These are phyloP conservation scores for Deroptyus accipitrinus DNA, from an alignment of 2,113 vertebrate genomes.

Conservation along the genomic window DNA sequence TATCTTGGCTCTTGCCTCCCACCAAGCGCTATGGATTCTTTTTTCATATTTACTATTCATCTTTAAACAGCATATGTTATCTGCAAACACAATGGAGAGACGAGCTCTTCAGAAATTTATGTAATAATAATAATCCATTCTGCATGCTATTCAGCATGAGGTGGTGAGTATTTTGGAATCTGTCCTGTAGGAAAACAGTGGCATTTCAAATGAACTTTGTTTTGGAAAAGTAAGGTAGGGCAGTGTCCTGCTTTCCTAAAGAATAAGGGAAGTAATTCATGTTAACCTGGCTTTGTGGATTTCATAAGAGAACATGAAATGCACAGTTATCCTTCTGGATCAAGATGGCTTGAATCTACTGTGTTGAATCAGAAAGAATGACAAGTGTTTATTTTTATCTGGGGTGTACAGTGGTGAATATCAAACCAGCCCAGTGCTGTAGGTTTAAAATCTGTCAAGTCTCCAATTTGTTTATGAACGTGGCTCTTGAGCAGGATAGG, in stretches of 20 bases:
- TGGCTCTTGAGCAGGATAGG: not conserved
- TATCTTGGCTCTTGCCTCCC: not conserved
- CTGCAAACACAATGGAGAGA: not conserved
- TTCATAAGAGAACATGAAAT: not conserved
- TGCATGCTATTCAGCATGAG: not conserved
- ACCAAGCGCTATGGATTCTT: not conserved
- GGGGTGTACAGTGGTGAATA: not conserved
- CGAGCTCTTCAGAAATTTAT: not conserved
- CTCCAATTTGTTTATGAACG: not conserved
- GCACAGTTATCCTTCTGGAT: not conserved
- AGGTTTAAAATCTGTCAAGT: not conserved
- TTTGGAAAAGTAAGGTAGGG: not conserved
- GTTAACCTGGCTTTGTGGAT: not conserved
- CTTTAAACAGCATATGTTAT: constrained; percentile 11
- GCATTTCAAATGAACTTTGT: not conserved
- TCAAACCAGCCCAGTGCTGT: not conserved
- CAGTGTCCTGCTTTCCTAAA: not conserved
- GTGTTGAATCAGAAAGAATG: not conserved
- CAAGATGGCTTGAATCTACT: not conserved
- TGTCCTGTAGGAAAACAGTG: not conserved
- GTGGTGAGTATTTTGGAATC: not conserved
- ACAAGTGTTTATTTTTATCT: not conserved
- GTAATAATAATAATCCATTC: not conserved
- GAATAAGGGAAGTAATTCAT: not conserved
- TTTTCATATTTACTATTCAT: constrained; percentile 7